Base-by-base conservation (phyloP, 1,140 invertebrate species). In the Bemisia tabaci region DNA sequence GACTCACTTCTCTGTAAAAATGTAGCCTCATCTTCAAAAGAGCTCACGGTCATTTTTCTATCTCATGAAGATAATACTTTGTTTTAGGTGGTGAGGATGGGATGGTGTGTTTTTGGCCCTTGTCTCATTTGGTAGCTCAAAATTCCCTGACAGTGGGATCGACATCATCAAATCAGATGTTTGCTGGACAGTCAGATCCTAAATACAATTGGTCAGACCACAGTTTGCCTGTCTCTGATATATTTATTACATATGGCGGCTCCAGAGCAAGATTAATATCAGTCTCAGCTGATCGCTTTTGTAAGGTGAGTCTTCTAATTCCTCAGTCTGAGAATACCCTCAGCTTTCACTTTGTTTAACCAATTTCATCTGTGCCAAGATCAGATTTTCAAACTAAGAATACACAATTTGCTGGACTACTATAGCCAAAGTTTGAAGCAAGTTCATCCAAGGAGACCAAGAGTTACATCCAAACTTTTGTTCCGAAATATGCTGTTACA, bases 221-320 rank as follows among this genome's bases (percentile, higher is more conserved):
- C 76, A 86, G 86, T 0, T 72, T 90, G 65, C 83, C 89, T 0
- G 83, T 74, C n/a, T 74, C 77, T 68, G 73, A 72, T 65, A 59
- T 74, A 23, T 64, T 65, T 27, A 68, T 83, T 21, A 78, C 80
- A 9, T 67, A 67, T 68, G 77, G 78, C 12, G 85, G 86, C 2
- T 75, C 82, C 22, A 81, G 83, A 58, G 83, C 87, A 12, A 79
- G 87, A 61, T 75, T 95, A 63, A 85, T 83, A 62, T 87, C 92
- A 0, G 85, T 86, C 2, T 94, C 92, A 0, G 74, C 85, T 61
- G 93, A 97, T 75, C 82, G 86, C 72, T 91, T 89, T 22, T 87
- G 87, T 71, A 90, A 89, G 77, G 72, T 73, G 62, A 64, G 60
- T 65, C 2, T 12, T 48, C 22, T 24, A 26, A 33, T 27, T 65